These are phyloP conservation scores for Diceros bicornis DNA, from an alignment of 2,797 vertebrate genomes.

Conservation along the genomic window DNA sequence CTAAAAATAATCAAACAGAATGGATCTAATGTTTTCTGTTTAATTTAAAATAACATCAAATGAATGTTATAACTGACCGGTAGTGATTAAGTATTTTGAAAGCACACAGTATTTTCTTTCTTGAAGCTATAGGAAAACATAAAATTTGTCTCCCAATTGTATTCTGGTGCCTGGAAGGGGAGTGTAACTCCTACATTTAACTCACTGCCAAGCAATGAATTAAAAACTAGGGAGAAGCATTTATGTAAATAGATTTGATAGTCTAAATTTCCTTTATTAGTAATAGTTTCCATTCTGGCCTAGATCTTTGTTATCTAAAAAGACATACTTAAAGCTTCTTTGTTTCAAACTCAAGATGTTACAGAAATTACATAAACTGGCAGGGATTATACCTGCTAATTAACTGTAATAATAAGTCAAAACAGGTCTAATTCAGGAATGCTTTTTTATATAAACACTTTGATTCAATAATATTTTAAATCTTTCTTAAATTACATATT, in stretches of 20 bases:
- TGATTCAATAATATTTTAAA: slow-evolving; percentile 26
- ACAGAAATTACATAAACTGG: background rate
- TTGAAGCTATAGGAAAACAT: background rate
- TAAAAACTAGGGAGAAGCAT: background rate
- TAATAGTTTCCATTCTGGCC: background rate
- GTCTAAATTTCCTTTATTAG: slow-evolving; percentile 20
- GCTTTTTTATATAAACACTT: background rate
- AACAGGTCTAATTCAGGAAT: background rate
- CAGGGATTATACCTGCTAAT: background rate
- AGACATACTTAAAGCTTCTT: background rate
- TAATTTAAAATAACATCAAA: slow-evolving; percentile 68
- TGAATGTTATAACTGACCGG: slow-evolving; percentile 16
- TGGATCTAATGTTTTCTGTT: slow-evolving; percentile 57
- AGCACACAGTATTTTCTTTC: background rate
- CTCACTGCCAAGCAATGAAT: background rate
- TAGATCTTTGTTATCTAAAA: background rate
- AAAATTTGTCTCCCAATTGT: background rate
- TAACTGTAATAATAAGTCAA: background rate
- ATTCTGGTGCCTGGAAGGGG: background rate
- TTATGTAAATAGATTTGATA: background rate
- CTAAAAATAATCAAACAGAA: slow-evolving; percentile 74
- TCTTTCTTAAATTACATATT: background rate
- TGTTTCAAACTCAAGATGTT: background rate
- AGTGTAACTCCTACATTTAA: background rate
- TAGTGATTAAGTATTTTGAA: background rate